Evolutionary conservation across 2,113 vertebrate genomes (phyloP), one percentile per base, ranked within the genome.

Genomic region (Menura novaehollandiae): DNA sequence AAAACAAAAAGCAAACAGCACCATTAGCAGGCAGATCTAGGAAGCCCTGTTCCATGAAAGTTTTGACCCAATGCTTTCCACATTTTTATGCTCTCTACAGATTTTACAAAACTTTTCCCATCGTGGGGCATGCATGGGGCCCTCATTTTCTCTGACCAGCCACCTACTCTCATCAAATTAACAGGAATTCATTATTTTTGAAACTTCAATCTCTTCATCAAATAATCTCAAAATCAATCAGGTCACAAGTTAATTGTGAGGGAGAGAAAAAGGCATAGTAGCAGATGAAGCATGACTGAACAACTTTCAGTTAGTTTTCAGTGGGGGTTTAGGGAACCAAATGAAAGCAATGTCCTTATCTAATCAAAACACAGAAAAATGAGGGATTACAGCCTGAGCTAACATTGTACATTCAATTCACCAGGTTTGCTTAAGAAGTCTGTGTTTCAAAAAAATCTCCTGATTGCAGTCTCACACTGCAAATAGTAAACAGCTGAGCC

Each of bases 321-420:
- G 32, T 9, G 15, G 4, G 22, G 4, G 9, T 39, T 78, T 60
- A 60, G 32, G n/a, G 20, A 89, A 77, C 4, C 9, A 62, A 83
- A 49, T 32, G 2, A 66, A 92, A 88, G 18, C 43, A n/a, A 6
- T 67, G 39, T 10, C 28, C n/a, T 80, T 53, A 51, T 52, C 64
- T 71, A 95, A 85, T 44, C 52, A 89, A 92, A 58, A 52, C 47
- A 53, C 64, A 72, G 58, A 66, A 90, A 88, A 89, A 88, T 41
- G 72, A 60, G 43, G 60, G 66, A 67, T 24, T 9, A 32, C 23
- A 44, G 39, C 30, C 52, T 58, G 6, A 43, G 52, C 41, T 74
- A 81, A 67, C 14, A 30, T 28, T 0, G 0, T 33, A 46, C 1
- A 1, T 8, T 27, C 43, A 73, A 13, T 37, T 82, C 79, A 62